Conservation (phyloP, 2,113 vertebrate species). For the Urocolius indicus region DNA sequence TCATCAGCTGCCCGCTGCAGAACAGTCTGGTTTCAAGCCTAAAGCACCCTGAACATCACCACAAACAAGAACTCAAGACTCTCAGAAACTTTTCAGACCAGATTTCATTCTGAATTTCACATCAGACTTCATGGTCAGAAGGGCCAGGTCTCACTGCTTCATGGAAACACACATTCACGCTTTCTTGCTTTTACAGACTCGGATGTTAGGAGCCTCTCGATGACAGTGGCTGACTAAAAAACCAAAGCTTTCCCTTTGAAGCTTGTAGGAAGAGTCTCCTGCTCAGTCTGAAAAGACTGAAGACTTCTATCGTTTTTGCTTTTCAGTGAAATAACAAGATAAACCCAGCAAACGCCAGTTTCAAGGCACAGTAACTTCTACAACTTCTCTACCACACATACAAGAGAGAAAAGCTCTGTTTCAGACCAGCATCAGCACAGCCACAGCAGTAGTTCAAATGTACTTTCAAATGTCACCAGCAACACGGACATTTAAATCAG, state of each 20-base stretch:
- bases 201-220: background rate
- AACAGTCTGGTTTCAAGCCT: background rate
- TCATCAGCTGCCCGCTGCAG: background rate
- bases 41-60: background rate
- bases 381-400: accelerated
- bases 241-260: background rate
- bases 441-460: background rate
- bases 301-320: background rate
- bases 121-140: background rate
- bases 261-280: background rate
- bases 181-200: background rate
- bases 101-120: background rate
- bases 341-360: background rate
- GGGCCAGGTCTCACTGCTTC: accelerated
- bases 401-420: background rate
- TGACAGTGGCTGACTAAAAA: background rate
- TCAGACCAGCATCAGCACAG: background rate
- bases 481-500: background rate
- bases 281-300: background rate
- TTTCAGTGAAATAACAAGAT: background rate
- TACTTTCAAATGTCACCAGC: background rate
- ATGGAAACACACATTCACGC: background rate
- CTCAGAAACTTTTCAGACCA: background rate
- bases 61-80: background rate
- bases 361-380: background rate